Evolutionary conservation across 2,888 invertebrate genomes (phyloP), one percentile per base, ranked within the genome.

Genomic region (Ryuthela nishihirai): DNA sequence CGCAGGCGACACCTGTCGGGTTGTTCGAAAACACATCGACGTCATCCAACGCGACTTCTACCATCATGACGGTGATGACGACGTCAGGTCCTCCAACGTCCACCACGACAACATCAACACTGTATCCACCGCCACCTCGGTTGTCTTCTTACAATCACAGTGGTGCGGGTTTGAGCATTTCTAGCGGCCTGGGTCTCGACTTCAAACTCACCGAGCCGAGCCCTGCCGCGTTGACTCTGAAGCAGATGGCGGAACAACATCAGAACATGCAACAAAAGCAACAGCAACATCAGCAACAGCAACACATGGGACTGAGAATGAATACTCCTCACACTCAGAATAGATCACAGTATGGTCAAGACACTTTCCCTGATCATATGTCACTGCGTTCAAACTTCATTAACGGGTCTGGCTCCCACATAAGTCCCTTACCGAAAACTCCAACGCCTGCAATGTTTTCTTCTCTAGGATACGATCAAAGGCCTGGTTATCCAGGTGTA

Each of bases 191-290:
- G 24, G 41, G 54, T 17, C 25, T 65, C 35, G 65, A 67, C 35
- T 67, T 67, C 43, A 61, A 60, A 17, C 24, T 62, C 9, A 59
- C 54, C 4, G 67, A 67, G 24, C 63, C 66, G 2, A 90, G 91
- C 58, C 88, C 93, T 21, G 95, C 95, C 1, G 93, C 94, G 43
- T 92, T 94, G 77, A 94, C 93, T 0, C 78, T 95, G 47, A 94
- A 94, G 73, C 93, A 94, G 71, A 93, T 94, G 93, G 94, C 94
- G 34, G 93, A 94, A 73, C 94, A 94, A 74, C 94, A 94, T 76
- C 93, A 93, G 76, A 90, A 89, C 75, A 86, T 69, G 62, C 67
- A 68, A 53, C 26, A 48, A 40, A 44, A 53, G 32, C 26, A 53
- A 25, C 36, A 52, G 17, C 54, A 54, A 15, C 49, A 49, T 10